Evolutionary conservation across 2,797 vertebrate species (phyloP), one percentile per base, ranked within the genome.

Genomic region (Chloroceryle amazona): DNA sequence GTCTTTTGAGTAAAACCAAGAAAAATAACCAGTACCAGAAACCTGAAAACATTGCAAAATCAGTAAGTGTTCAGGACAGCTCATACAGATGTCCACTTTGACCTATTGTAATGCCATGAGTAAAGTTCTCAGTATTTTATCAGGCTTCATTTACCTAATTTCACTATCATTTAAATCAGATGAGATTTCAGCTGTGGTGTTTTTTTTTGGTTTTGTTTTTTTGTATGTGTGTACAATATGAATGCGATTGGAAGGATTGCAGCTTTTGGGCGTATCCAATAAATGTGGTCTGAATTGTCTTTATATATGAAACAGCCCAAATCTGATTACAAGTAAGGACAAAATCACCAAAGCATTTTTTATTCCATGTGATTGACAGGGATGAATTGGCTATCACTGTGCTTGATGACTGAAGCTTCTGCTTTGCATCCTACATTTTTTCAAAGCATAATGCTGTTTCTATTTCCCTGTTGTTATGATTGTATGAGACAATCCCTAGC

Each of bases 401-500:
- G 6, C 82, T 63, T 93, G 82, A 93, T 92, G 94, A 95, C 90
- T 92, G 89, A 72, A 90, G 89, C 93, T 96, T 89, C 84, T 87
- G 33, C 87, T 94, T 96, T 92, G 92, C 86, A 81, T 93, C 76
- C 76, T 73, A 44, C 26, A 19, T 89, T 96, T 88, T 86, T 93
- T 93, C 66, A 82, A 90, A 93, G 93, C 62, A 85, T 92, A 95
- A 95, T 95, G 86, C 80, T 85, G 52, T 81, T 89, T 92, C 90
- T 62, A 63, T 89, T 96, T 97, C 70, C 72, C 84, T 96, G 87
- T 96, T 97, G 84, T 95, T 79, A 89, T 96, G 93, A 95, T 97
- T 95, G 74, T 78, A 94, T 88, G 93, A 98, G 96, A 89, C 94
- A 94, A 93, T 96, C 91, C 89, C 74, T 90, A 73, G 97, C 84